phyloP scores from a whole-genome alignment of 2,113 vertebrate species.

The Oreochromis niloticus region DNA sequence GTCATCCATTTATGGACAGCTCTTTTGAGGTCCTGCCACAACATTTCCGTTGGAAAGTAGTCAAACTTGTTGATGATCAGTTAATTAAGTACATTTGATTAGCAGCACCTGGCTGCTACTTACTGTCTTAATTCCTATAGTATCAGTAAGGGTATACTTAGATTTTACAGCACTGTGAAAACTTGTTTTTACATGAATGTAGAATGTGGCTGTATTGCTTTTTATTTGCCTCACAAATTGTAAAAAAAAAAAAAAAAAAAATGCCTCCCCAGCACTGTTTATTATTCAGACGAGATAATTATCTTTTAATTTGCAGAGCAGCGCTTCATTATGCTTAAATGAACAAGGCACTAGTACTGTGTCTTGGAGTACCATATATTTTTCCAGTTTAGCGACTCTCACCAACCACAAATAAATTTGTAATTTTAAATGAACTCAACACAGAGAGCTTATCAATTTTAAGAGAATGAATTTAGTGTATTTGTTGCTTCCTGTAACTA shows the following conservation, averaged over 20 bases:
- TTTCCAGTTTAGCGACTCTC: not conserved
- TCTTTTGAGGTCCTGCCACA: not conserved
- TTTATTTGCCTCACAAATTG: not conserved
- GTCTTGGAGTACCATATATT: not conserved
- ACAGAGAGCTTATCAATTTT: not conserved
- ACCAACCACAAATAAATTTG: not conserved
- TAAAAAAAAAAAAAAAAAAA: not conserved
- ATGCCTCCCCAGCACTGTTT: not conserved
- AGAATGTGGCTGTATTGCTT: not conserved
- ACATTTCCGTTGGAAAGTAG: not conserved
- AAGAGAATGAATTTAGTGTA: not conserved
- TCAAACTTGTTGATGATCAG: not conserved
- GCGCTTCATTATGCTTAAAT: not conserved
- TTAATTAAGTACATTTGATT: not conserved
- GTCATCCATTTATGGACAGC: not conserved
- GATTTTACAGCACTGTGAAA: not conserved
- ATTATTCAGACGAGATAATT: not conserved
- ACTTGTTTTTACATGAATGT: not conserved
- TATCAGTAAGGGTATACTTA: not conserved
- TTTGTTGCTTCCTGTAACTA: not conserved
- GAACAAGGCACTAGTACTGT: not conserved
- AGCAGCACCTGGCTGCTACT: not conserved
- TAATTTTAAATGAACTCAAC: not conserved
- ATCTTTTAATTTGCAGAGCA: not conserved
- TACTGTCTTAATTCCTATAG: not conserved